phyloP scores from a whole-genome alignment of 1,140 invertebrate species.

The Ridgeia piscesae region DNA sequence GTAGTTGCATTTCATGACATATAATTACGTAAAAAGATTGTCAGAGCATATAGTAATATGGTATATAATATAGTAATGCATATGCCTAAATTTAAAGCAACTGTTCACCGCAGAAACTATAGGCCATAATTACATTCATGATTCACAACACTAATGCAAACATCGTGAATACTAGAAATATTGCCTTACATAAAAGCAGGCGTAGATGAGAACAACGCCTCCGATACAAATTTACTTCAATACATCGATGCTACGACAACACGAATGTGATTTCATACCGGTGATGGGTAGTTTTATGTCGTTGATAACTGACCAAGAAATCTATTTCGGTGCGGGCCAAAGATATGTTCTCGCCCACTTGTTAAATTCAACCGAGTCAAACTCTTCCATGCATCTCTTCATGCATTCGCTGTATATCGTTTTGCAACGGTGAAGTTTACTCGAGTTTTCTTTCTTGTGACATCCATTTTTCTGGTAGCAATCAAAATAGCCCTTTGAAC shows the following conservation, averaged over 20 bases:
- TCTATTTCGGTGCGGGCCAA: neutral
- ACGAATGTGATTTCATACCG: neutral
- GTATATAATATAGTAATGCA: too few relatives aligned
- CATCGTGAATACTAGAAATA: too few relatives aligned
- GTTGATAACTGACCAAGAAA: neutral
- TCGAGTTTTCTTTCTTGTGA: neutral
- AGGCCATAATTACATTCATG: too few relatives aligned
- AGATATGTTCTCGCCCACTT: neutral
- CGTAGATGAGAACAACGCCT: too few relatives aligned
- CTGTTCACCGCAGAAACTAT: too few relatives aligned
- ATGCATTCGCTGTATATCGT: neutral
- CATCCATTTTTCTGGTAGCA: neutral
- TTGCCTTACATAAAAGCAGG: too few relatives aligned
- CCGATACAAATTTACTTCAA: too few relatives aligned
- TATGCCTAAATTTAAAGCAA: too few relatives aligned
- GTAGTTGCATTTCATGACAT: too few relatives aligned
- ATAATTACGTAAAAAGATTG: too few relatives aligned
- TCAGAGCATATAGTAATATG: too few relatives aligned
- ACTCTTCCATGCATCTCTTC: neutral
- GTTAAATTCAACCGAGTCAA: neutral
- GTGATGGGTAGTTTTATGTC: neutral
- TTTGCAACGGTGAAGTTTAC: neutral
- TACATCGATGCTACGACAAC: neutral
- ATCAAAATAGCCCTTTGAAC: neutral
- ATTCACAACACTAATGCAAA: too few relatives aligned